Percentiles rank a stretch among this genome's conserved stretches.
Conservation (phyloP, 1,140 invertebrate genomes). For the Drosophila truncata region DNA sequence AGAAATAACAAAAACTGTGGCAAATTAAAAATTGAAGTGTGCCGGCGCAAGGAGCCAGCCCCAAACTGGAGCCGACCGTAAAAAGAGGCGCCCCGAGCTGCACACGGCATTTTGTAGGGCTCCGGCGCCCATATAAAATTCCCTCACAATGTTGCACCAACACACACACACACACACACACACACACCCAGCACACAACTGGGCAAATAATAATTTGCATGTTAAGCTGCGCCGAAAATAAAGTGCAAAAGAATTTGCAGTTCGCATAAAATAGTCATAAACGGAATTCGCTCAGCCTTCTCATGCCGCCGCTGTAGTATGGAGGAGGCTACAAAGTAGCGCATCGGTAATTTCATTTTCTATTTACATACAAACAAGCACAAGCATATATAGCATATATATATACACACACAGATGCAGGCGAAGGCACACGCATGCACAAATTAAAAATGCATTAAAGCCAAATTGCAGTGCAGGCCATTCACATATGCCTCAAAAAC, state of each 20-base stretch:
- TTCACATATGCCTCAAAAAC: constrained; percentile 12
- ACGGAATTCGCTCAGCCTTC: constrained; percentile 46
- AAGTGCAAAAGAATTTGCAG: constrained; percentile 57
- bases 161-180: constrained; percentile 5
- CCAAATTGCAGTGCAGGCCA: constrained; percentile 48
- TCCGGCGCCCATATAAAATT: constrained; percentile 50
- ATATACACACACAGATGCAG: background rate
- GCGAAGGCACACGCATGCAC: constrained; percentile 26
- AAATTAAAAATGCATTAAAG: constrained; percentile 64
- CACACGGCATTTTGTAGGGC: constrained; percentile 42
- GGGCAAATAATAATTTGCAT: constrained; percentile 63
- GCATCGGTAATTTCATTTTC: constrained; percentile 58
- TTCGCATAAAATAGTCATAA: constrained; percentile 64
- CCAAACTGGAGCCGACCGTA: constrained; percentile 5
- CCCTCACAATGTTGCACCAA: constrained; percentile 57
- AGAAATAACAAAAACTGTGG: constrained; percentile 26
- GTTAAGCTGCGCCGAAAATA: constrained; percentile 55
- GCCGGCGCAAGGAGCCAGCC: constrained; percentile 1
- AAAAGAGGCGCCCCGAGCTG: constrained; percentile 23
- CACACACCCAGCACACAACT: constrained; percentile 16
- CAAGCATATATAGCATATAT: background rate
- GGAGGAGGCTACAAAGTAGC: constrained; percentile 49
- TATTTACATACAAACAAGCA: constrained; percentile 51
- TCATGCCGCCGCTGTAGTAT: constrained; percentile 24
- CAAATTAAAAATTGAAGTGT: constrained; percentile 48